Base-by-base conservation (phyloP, 2,888 invertebrate species). In the Falcaria lacertinaria region DNA sequence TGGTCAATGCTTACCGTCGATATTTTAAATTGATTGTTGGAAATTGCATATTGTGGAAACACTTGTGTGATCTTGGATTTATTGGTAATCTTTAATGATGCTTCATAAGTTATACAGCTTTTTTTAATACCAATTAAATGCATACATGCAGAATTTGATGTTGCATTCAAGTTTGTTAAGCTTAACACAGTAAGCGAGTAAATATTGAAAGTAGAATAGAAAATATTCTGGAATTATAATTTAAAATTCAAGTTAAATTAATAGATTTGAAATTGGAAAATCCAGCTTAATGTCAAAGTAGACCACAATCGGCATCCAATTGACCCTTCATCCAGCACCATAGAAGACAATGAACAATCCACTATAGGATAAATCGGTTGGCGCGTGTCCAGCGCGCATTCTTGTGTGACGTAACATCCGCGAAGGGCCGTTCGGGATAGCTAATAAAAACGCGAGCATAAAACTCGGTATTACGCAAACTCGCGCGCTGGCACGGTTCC, bases 261-360 rank as follows among this genome's bases (percentile, higher is more conserved):
- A 44, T 44, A 49, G 49, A 47, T 45, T 45, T 34, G 37, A 43
- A 44, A 42, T 41, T 41, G 41, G 6, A 47, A 45, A 52, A 43
- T 53, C 51, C 53, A 39, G 41, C 54, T 34, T 25, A 52, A 61
- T 57, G 56, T 45, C 42, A 49, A 48, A 47, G 28, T 44, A 40
- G 55, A 54, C 51, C 55, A 57, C 60, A 66, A 57, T 57, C 61
- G 62, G 70, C 69, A 69, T 63, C 56, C 66, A 62, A 73, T 70
- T 71, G 70, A 74, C 70, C 78, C 73, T 77, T 74, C 69, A 74
- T 69, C 79, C 80, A 85, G 71, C 77, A 80, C 88, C 88, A 85
- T 87, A 88, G 83, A 87, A 85, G 84, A 80, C 80, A 81, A 80
- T 81, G 80, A 83, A 80, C 81, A 83, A 82, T 81, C 80, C 80